phyloP scores from a whole-genome alignment of 2,113 vertebrate species.

The Andinoacara biseriatus region DNA sequence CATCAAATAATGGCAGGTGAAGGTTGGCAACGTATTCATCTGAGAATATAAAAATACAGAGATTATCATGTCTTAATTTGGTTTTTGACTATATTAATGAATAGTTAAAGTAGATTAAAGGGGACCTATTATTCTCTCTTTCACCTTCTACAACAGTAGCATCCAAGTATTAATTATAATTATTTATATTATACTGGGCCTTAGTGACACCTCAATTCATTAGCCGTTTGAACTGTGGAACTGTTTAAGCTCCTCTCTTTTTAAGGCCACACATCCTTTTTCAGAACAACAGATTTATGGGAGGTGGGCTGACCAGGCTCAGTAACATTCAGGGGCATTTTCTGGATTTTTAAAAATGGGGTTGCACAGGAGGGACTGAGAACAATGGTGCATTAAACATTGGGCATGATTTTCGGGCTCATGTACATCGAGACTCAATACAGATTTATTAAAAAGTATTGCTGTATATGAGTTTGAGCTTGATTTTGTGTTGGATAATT shows the following conservation, averaged over 20 bases:
- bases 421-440: background rate
- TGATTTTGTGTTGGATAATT: background rate
- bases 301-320: background rate
- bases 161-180: background rate
- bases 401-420: background rate
- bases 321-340: background rate
- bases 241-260: background rate
- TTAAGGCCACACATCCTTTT: background rate
- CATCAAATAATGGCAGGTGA: slow-evolving; percentile 65
- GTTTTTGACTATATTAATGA: background rate
- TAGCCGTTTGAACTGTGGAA: background rate
- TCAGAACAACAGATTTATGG: background rate
- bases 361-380: too few relatives aligned
- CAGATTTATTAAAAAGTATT: background rate
- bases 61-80: background rate
- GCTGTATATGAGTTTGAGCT: background rate
- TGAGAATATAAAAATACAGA: slow-evolving; percentile 7
- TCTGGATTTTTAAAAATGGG: too few relatives aligned
- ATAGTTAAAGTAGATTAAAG: background rate
- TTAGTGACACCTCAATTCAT: background rate
- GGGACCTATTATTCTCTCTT: background rate
- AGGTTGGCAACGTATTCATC: slow-evolving; percentile 75
- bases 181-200: background rate
- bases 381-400: background rate
- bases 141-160: background rate